Conservation (phyloP, 2,888 invertebrate species). For the Diarsia rubi region DNA sequence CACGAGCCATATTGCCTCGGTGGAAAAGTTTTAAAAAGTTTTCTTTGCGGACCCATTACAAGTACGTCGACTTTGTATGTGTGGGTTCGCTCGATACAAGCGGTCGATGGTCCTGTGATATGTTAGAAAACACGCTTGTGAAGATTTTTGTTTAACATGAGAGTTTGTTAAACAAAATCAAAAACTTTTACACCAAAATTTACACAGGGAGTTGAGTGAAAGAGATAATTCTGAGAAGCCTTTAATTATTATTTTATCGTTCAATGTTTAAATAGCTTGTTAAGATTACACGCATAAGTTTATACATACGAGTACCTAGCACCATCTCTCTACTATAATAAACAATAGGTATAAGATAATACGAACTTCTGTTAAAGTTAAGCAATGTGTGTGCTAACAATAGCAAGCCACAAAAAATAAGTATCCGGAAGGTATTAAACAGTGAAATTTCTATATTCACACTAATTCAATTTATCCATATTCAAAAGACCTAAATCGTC, state of each 20-base stretch:
- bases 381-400: neutral
- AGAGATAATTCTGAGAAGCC: constrained; percentile 12
- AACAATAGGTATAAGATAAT: no score
- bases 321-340: neutral
- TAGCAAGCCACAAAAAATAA: neutral
- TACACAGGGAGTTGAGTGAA: constrained; percentile 3
- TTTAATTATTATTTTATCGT: constrained; percentile 15
- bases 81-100: constrained; percentile 84
- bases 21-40: constrained; percentile 91
- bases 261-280: constrained; percentile 5
- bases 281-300: constrained; percentile 7
- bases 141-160: constrained; percentile 46
- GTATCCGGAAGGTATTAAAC: neutral
- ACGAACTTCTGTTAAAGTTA: neutral
- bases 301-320: neutral
- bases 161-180: constrained; percentile 34
- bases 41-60: constrained; percentile 91
- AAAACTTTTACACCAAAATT: constrained; percentile 17
- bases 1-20: constrained; percentile 91
- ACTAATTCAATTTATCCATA: constrained; percentile 11
- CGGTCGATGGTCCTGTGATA: constrained; percentile 83
- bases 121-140: constrained; percentile 64
- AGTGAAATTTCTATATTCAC: constrained; percentile 12
- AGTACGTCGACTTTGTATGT: constrained; percentile 85
- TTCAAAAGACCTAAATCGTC: constrained; percentile 31